Evolutionary conservation across 2,797 vertebrate species (phyloP), one percentile per base, ranked within the genome.

Genomic region (Ibycter americanus): DNA sequence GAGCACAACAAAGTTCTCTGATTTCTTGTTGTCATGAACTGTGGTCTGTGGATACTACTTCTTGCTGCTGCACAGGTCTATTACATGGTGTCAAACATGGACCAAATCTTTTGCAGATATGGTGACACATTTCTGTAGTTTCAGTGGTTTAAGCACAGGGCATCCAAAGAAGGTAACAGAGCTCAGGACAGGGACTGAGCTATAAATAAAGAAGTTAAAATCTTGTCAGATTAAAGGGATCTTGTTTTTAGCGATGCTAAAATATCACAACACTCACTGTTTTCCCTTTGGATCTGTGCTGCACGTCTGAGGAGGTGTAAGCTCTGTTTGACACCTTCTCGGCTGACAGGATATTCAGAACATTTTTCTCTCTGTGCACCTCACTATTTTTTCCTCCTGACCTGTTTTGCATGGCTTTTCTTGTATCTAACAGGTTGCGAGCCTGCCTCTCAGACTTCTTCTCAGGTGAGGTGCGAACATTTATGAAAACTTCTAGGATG

Each of bases 301-400:
- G 68, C 11, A 29, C 18, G 49, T 74, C 47, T 74, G 70, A 68
- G 87, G 58, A 67, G 70, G 56, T 74, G 38, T 55, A 70, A 91
- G 34, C 52, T 83, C 51, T 78, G 40, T 67, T 96, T 83, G 56
- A 87, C 88, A 74, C 65, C 26, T 81, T 87, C 73, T 74, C 9
- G 10, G 66, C 61, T 84, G 73, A 79, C 1, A 2, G 71, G 62
- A 55, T 40, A 74, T 63, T 84, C n/a, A 49, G 62, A 84, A 47
- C 58, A 36, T 32, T 32, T 29, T 26, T 44, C 21, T 73, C 15
- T 40, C 32, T 62, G 34, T 40, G 54, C 40, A 36, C 23, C 23
- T 87, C 6, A 1, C 62, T 82, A 62, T 56, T 31, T 87, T 87
- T 79, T 72, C 71, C 79, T 92, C n/a, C 54, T 92, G 62, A 52